Evolutionary conservation across 2,888 invertebrate genomes (phyloP), one percentile per base, ranked within the genome.

Genomic region (Cheilosia pagana): DNA sequence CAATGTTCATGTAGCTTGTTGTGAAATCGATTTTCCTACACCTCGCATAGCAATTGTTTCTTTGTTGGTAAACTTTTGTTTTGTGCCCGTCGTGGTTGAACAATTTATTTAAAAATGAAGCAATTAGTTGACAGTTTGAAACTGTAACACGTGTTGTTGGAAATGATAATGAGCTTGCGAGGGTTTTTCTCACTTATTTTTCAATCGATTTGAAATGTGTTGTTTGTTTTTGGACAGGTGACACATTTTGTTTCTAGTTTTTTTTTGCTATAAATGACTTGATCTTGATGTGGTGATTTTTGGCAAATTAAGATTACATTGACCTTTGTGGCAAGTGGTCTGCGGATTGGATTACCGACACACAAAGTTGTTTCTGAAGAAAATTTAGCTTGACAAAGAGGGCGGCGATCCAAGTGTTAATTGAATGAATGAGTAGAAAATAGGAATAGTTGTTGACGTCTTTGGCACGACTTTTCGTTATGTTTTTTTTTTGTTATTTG

Each of bases 101-200:
- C 25, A 74, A 68, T 72, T 72, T 72, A 78, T 78, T 78, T 78
- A 45, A 59, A 50, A 78, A 78, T 78, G 57, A 83, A 78, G 83
- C 78, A 78, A 83, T 83, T 83, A 78, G 68, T 65, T 74, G 78
- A 74, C 83, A 83, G 78, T 70, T 74, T 45, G 48, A 83, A 70
- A 74, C 83, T 65, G 70, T 65, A 79, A 78, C 74, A 83, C 59
- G 78, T 78, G 83, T 83, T 83, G 68, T 74, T 78, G 63, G 62
- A 68, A 62, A 68, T 59, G 72, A 63, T 63, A 83, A 78, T 83
- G 70, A 78, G 52, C 62, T 35, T 35, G 35, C 12, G 35, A 12
- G 35, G 35, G 12, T 57, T 52, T 48, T 23, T 63, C 71, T 7
- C 55, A 12, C 16, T 19, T 45, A n/a, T 48, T 8, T 14, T 23